These are phyloP conservation scores for Mesorhabditis spiculigera DNA, from an alignment of 2,888 invertebrate genomes.

Conservation along the genomic window DNA sequence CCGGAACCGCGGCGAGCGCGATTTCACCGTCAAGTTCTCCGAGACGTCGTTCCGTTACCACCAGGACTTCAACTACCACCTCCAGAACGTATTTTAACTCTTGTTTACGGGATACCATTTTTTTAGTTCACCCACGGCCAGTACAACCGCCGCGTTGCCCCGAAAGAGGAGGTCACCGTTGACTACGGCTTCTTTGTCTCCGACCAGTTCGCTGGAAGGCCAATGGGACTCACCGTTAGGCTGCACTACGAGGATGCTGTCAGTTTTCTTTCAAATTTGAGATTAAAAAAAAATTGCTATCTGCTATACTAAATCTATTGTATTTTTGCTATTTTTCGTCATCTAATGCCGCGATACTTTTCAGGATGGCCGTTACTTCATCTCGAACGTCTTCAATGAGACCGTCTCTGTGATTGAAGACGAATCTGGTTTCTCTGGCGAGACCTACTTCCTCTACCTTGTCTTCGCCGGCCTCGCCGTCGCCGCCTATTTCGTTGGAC, in stretches of 20 bases:
- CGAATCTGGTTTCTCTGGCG: constrained; percentile 93
- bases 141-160: constrained; percentile 82
- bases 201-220: constrained; percentile 92
- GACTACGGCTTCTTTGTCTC: constrained; percentile 90
- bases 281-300: not conserved
- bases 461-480: constrained; percentile 86
- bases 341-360: constrained; percentile 1
- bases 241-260: constrained; percentile 55
- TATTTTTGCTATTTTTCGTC: not conserved
- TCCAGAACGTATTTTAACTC: constrained; percentile 74
- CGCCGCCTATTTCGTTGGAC: constrained; percentile 71
- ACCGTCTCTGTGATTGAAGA: constrained; percentile 91
- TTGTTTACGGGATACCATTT: constrained; percentile 14
- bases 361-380: constrained; percentile 69
- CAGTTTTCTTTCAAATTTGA: constrained; percentile 9
- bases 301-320: not conserved
- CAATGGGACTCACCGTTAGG: constrained; percentile 84
- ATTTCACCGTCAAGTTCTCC: constrained; percentile 84
- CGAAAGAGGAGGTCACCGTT: constrained; percentile 87
- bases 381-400: constrained; percentile 94
- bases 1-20: constrained; percentile 84
- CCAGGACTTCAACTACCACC: constrained; percentile 94
- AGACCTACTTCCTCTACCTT: constrained; percentile 95
- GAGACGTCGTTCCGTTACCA: constrained; percentile 98
- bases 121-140: constrained; percentile 80